Base-by-base conservation (phyloP, 1,140 invertebrate species). In the Diploscapter pachys region DNA sequence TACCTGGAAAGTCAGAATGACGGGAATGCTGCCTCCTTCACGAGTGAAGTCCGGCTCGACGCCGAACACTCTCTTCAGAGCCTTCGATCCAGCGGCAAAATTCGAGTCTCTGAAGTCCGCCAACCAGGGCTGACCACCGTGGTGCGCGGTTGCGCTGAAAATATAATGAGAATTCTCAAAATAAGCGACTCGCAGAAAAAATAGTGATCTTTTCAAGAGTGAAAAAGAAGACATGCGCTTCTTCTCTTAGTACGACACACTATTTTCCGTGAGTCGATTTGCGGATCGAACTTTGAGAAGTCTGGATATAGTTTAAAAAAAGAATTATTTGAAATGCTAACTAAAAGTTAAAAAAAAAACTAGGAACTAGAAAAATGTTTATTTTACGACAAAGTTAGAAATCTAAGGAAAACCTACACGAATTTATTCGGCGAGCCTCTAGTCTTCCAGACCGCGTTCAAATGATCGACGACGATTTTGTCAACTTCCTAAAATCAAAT, bases 21-120 rank as follows among this genome's bases (percentile, higher is more conserved):
- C 92, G 4, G 94, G 95, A 86, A 97, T 99, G 5, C 93, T 94
- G 4, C 95, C 94, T 59, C 96, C 96, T 87, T 98, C 95, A n/a
- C 95, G 90, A 0, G 92, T 96, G 85, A 96, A 89, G 88, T 98
- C 94, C 8, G 96, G 95, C 54, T 95, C 93, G 48, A 94, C 91
- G 68, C 93, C 91, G 86, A 72, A 59, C 87, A 88, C 88, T 81
- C 90, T 90, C 85, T 93, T 91, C 1, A 92, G 93, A 9, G 95
- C 95, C 64, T 89, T 90, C 59, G 90, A 89, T 3, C 92, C 95
- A 63, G 95, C 95, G 67, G 91, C 86, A 87, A 94, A 98, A 87
- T 98, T 92, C 0, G 92, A 91, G 88, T 96, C 92, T 82, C 91
- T 90, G 11, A 93, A 92, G 88, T 96, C 91, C 84, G 93, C 91